These are phyloP conservation scores for Apis laboriosa DNA, from an alignment of 1,140 invertebrate genomes.

Conservation along the genomic window DNA sequence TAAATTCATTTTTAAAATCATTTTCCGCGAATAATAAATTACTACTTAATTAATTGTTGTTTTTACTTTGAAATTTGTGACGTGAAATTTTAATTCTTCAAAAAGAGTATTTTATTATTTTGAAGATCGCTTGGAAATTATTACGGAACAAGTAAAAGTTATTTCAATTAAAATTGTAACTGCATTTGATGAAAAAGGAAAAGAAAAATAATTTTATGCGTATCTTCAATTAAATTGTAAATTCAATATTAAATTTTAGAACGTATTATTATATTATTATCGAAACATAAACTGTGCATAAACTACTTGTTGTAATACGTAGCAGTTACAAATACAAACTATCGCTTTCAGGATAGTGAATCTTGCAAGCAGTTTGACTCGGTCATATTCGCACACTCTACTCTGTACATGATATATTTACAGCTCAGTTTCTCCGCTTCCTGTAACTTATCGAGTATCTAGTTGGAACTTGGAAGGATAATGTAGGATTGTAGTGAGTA, in stretches of 20 bases:
- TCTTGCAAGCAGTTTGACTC: slow-evolving; percentile 5
- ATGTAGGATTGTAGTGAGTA: no score
- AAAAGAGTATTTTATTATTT: no score
- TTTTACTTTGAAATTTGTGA: no score
- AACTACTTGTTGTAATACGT: not conserved
- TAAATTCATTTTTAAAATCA: not conserved
- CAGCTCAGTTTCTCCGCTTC: slow-evolving; percentile 54
- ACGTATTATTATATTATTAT: not conserved
- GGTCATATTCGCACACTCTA: slow-evolving; percentile 1
- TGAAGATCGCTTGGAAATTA: not conserved
- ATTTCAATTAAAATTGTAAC: no score
- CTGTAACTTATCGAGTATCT: no score
- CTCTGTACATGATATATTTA: slow-evolving; percentile 38
- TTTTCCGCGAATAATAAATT: no score
- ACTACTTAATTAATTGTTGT: no score
- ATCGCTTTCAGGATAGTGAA: not conserved
- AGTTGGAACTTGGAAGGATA: no score
- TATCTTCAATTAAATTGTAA: not conserved
- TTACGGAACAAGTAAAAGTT: not conserved
- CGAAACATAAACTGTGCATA: not conserved
- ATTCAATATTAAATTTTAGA: not conserved
- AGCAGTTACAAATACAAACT: not conserved
- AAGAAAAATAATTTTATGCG: not conserved
- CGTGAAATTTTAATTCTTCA: no score
- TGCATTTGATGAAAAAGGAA: not conserved